phyloP scores from a whole-genome alignment of 2,113 vertebrate genomes.

The Oenanthe melanoleuca region DNA sequence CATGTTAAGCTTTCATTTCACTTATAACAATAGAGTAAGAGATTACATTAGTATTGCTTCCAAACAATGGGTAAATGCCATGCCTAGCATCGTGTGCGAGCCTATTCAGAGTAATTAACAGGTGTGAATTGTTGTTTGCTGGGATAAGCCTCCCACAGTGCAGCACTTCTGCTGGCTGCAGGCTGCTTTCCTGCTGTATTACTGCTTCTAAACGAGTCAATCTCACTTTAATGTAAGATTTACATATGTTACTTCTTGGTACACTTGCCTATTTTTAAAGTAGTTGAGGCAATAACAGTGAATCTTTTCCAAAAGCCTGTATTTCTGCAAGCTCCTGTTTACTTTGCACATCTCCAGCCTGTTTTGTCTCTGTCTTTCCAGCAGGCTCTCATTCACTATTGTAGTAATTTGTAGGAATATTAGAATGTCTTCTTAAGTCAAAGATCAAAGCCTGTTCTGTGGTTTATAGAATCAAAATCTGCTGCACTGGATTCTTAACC shows the following conservation, averaged over 20 bases:
- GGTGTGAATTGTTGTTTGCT: slow-evolving; percentile 55
- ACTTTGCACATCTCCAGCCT: neutral
- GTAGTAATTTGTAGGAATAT: neutral
- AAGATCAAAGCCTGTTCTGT: neutral
- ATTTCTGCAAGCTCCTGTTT: neutral
- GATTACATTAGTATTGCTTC: neutral
- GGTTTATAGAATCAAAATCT: neutral
- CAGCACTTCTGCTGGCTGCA: neutral
- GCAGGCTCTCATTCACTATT: neutral
- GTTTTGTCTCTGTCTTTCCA: neutral
- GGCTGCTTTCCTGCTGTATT: slow-evolving; percentile 10
- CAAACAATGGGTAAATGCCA: slow-evolving; percentile 20
- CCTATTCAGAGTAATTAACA: slow-evolving; percentile 46
- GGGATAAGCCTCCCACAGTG: slow-evolving; percentile 29
- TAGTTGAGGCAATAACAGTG: neutral
- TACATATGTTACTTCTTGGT: neutral
- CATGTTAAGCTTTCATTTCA: neutral
- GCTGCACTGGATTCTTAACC: neutral
- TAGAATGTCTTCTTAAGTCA: neutral
- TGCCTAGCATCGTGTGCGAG: neutral
- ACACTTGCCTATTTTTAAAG: slow-evolving; percentile 12
- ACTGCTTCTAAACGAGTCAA: slow-evolving; percentile 14
- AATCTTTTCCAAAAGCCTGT: neutral
- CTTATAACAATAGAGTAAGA: neutral
- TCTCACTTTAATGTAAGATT: neutral